phyloP scores from a whole-genome alignment of 1,140 invertebrate species.

The Drosophila funebris region DNA sequence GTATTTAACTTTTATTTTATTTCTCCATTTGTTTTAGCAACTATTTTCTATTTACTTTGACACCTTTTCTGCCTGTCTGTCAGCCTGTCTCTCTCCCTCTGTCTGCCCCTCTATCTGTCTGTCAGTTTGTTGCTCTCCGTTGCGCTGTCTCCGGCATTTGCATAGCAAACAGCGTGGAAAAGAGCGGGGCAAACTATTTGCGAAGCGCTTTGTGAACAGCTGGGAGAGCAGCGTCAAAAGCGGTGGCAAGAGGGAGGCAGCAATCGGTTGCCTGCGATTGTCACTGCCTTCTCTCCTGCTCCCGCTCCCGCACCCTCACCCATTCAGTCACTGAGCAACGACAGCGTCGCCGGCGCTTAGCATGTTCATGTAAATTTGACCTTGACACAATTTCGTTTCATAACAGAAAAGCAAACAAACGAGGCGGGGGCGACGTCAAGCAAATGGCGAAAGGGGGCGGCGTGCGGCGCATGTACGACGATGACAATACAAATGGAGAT shows the following conservation, averaged over 20 bases:
- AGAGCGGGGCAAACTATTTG: constrained; percentile 50
- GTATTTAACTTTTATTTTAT: constrained; percentile 7
- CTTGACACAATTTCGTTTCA: constrained; percentile 80
- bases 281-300: background rate
- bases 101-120: background rate
- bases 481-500: constrained; percentile 45
- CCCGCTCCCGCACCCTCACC: background rate
- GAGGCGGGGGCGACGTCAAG: constrained; percentile 63
- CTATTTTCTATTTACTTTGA: constrained; percentile 63
- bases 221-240: constrained; percentile 17
- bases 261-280: constrained; percentile 2
- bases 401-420: constrained; percentile 77
- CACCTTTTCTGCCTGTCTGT: constrained; percentile 36
- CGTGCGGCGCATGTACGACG: constrained; percentile 31
- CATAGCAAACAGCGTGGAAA: constrained; percentile 38
- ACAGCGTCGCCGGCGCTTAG: constrained; percentile 59
- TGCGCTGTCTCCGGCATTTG: constrained; percentile 33
- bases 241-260: background rate
- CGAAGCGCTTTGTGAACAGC: constrained; percentile 51
- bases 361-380: constrained; percentile 80
- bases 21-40: constrained; percentile 21
- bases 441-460: constrained; percentile 40
- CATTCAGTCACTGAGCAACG: background rate
- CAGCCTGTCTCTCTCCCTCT: background rate
- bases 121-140: constrained; percentile 32